Evolutionary conservation across 53 echinoderm and acorn worm species (phyloP), one percentile per base, ranked within the genome.

Genomic region (Luidia sarsii): DNA sequence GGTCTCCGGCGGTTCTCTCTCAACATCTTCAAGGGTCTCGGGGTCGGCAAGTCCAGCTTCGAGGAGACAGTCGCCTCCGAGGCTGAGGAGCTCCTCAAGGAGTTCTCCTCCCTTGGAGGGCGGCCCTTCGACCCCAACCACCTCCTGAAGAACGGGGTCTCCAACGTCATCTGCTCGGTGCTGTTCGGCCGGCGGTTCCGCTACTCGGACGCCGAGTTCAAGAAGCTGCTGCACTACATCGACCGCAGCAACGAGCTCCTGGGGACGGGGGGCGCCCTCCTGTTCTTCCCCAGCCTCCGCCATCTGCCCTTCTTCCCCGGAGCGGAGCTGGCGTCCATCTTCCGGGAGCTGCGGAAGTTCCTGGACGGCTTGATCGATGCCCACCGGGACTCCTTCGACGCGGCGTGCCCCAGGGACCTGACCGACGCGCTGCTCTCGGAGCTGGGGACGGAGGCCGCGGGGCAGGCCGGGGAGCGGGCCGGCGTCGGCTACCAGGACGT

Each of bases 141-240:
- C 1, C 36, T 86, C 19, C 33, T 89, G 1, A 74, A 27, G 21
- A 68, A 59, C 37, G 86, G 82, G 11, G 50, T 89, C 16, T 85
- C 92, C 9, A 92, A 92, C 43, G 75, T 92, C 45, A 92, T 92
- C 14, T 89, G 89, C 67, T 46, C 75, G 21, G 70, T 92, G 3
- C 66, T 85, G 14, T 86, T 89, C 36, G 89, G 82, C 7, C 74
- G 50, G 39, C 85, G 82, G 22, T 92, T 86, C 45, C 46, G 55
- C 11, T 92, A 92, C 48, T 33, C 50, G 0, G 89, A 89, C 60
- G 57, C 11, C 4, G 70, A 88, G 10, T 89, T 89, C 79, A 23
- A 37, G 13, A 33, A 48, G 6, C 70, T 88, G 23, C 68, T 83
- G 6, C 20, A 57, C 39, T 67, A 82, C 16, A 13, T 77, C 0